Conservation (phyloP, 2,888 invertebrate species). For the Tachina fera region DNA sequence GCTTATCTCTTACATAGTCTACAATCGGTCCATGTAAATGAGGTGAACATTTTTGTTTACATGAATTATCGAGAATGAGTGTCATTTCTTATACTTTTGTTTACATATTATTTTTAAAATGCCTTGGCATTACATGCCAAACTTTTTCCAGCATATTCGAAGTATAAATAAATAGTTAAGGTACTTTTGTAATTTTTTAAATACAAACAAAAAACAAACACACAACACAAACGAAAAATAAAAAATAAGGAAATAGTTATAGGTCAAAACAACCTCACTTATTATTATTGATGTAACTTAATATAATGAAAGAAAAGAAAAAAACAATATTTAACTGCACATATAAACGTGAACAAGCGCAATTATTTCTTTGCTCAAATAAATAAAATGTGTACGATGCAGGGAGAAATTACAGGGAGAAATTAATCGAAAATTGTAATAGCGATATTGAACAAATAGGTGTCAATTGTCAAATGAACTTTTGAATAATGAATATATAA, state of each 20-base stretch:
- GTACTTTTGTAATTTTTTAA: constrained; percentile 39
- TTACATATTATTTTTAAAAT: constrained; percentile 4
- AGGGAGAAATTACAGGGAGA: not conserved
- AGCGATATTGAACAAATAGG: constrained; percentile 43
- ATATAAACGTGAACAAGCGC: not conserved
- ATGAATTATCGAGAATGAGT: constrained; percentile 1
- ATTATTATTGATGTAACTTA: constrained; percentile 35
- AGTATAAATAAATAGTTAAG: constrained; percentile 39
- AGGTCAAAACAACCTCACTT: constrained; percentile 27
- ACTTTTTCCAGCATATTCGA: constrained; percentile 5
- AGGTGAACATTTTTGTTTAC: constrained; percentile 1
- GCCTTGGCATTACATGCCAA: constrained; percentile 5
- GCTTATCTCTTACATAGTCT: not conserved
- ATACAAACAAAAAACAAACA: not conserved
- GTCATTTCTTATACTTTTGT: constrained; percentile 5
- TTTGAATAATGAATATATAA: constrained; percentile 3
- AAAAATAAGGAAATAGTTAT: not conserved
- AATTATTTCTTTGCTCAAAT: not conserved
- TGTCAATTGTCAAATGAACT: constrained; percentile 63
- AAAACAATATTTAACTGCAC: not conserved
- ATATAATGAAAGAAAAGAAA: constrained; percentile 24
- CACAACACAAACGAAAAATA: constrained; percentile 1
- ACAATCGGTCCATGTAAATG: not conserved
- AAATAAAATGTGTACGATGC: not conserved
- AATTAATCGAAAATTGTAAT: constrained; percentile 1